A percentile compares a stretch with the other conserved stretches of the same genome.
Conservation (phyloP, 2,797 vertebrate genomes). For the Melanogrammus aeglefinus region DNA sequence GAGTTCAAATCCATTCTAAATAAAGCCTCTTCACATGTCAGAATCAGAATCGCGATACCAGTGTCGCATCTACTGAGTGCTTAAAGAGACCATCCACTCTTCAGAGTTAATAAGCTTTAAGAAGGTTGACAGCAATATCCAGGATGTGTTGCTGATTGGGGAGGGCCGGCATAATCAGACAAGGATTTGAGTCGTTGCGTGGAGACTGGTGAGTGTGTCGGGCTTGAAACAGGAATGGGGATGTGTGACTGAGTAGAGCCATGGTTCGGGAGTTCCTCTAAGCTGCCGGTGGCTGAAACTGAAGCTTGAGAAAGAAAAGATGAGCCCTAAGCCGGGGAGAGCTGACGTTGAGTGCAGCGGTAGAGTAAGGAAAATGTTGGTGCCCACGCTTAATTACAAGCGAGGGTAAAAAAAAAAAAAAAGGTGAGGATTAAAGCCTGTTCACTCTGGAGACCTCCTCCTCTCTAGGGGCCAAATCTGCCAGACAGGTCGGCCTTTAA, state of each 20-base stretch:
- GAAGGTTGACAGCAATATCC: background rate
- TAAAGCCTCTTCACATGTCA: background rate
- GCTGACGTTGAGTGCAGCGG: conserved; percentile 5
- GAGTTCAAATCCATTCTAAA: background rate
- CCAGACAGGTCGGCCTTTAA: conserved; percentile 51
- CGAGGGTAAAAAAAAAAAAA: conserved; percentile 31
- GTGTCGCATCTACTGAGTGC: background rate
- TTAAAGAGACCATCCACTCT: background rate
- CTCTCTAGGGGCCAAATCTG: conserved; percentile 22
- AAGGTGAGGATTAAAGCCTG: conserved; percentile 54
- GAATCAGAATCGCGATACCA: background rate
- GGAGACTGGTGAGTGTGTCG: background rate
- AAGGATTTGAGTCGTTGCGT: background rate
- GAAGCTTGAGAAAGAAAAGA: conserved; percentile 8
- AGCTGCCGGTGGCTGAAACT: background rate
- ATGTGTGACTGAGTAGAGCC: background rate
- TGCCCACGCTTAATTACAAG: conserved; percentile 38
- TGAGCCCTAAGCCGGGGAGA: conserved; percentile 15
- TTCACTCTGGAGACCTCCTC: conserved; percentile 38
- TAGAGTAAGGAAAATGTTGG: conserved; percentile 30
- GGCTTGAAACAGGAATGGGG: background rate
- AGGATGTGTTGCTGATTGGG: background rate
- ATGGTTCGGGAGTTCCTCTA: background rate
- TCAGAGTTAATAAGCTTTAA: background rate
- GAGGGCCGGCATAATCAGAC: background rate